Evolutionary conservation across 2,113 vertebrate genomes (phyloP), one percentile per base, ranked within the genome.

Genomic region (Zosterops borbonicus): DNA sequence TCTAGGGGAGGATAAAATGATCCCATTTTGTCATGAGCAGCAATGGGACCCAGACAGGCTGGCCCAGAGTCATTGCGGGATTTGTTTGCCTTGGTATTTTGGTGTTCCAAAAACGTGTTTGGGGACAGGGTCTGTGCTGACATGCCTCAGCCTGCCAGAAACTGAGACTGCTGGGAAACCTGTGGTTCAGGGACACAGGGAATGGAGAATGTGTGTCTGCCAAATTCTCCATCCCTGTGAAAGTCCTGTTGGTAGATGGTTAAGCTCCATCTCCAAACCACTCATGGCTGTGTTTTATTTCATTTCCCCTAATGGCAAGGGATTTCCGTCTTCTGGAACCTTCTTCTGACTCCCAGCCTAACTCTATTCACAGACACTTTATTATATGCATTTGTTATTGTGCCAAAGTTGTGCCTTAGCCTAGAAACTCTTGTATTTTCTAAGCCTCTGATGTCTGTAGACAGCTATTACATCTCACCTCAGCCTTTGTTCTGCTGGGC

Each of bases 301-400:
- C 68, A 27, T 83, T 93, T 97, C 80, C 71, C 11, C 55, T 75
- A 63, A 42, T 71, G 50, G 39, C 29, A 80, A 92, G 63, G 56
- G 29, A 86, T 89, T 95, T 93, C 71, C 64, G 44, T 92, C 3
- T 83, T 89, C 91, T 83, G 76, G 70, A 92, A 52, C 33, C 55
- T 75, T 59, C 79, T 73, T 77, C 39, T 74, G 55, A 55, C 41
- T 94, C 63, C 20, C 21, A 70, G 79, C 47, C 41, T 37, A 49
- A 50, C 31, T 65, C 8, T 77, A 6, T 55, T 65, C 55, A 88
- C 83, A 74, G 46, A 24, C 4, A 15, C 68, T 77, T 81, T 81
- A 37, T 69, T 77, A 25, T 10, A 50, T 77, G 35, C 33, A n/a
- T 88, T 73, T 92, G 83, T 90, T 80, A 14, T 4, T 47, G 58